phyloP scores from a whole-genome alignment of 2,797 vertebrate genomes.

The Galaxias olidus region DNA sequence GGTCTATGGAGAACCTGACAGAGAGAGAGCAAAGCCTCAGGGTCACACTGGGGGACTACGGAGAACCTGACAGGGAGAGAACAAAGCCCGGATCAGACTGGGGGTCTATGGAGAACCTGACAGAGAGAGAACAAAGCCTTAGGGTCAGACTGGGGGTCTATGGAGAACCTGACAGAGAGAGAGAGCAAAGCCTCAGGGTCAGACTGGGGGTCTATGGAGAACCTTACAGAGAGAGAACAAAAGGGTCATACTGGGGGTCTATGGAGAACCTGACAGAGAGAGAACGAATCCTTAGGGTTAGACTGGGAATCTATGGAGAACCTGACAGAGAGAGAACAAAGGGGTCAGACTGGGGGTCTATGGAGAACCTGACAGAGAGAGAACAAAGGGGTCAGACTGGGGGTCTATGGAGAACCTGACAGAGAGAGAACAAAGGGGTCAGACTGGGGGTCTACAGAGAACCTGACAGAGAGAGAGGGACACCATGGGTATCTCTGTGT shows the following conservation, averaged over 20 bases:
- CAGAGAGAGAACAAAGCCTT: too few species aligned
- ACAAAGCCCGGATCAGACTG: background rate
- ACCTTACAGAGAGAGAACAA: too few species aligned
- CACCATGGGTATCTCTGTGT: too few species aligned
- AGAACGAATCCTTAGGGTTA: background rate
- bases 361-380: background rate
- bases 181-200: too few species aligned
- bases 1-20: slow-evolving; percentile 7
- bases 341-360: slow-evolving; percentile 24
- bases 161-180: too few species aligned
- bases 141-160: too few species aligned
- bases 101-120: background rate
- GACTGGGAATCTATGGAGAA: slow-evolving; percentile 20
- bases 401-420: slow-evolving; percentile 8
- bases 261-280: background rate
- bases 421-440: background rate
- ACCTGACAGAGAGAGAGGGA: slow-evolving; percentile 8
- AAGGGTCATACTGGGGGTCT: too few species aligned
- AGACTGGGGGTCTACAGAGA: slow-evolving; percentile 26
- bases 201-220: too few species aligned
- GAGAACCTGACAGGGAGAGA: slow-evolving; percentile 77
- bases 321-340: background rate
- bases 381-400: slow-evolving; percentile 9
- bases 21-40: slow-evolving; percentile 60
- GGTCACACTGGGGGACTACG: slow-evolving; percentile 87